These are phyloP conservation scores for Pentamera pediparva DNA, from an alignment of 53 echinoderm and acorn worm species.

Conservation along the genomic window DNA sequence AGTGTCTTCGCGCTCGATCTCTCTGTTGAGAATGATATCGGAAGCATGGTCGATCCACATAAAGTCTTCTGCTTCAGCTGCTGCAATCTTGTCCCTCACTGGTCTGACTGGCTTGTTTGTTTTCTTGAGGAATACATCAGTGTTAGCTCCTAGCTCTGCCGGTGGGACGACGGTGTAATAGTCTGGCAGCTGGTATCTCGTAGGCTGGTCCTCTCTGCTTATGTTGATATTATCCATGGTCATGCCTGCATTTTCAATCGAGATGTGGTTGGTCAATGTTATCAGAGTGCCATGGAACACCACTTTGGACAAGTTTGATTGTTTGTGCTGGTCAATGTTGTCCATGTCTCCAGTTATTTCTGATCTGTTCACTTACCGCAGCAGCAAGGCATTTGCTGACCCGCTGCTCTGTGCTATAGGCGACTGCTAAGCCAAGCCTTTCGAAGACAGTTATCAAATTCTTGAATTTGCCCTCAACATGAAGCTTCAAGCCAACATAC, in stretches of 20 bases:
- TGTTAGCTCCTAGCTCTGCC: background rate
- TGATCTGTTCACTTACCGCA: no score
- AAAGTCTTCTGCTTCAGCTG: no score
- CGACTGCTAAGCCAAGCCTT: no score
- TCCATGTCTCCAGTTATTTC: no score
- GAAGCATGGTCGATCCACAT: no score
- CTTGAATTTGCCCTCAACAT: no score
- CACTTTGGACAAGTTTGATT: constrained; percentile 15
- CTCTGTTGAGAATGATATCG: no score
- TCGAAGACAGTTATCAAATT: no score
- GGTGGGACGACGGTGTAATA: background rate
- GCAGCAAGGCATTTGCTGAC: no score
- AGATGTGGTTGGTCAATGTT: background rate
- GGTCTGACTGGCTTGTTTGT: background rate
- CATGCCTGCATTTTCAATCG: background rate
- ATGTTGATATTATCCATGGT: background rate
- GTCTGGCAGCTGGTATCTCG: background rate
- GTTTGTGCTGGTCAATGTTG: constrained; percentile 24
- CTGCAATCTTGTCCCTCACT: background rate
- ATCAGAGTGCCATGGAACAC: constrained; percentile 17
- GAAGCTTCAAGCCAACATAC: no score
- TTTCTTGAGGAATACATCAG: background rate
- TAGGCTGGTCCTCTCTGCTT: background rate
- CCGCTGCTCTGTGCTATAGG: no score
- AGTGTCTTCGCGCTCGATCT: no score